Base-by-base conservation (phyloP, 2,113 vertebrate species). In the Sorex fumeus region DNA sequence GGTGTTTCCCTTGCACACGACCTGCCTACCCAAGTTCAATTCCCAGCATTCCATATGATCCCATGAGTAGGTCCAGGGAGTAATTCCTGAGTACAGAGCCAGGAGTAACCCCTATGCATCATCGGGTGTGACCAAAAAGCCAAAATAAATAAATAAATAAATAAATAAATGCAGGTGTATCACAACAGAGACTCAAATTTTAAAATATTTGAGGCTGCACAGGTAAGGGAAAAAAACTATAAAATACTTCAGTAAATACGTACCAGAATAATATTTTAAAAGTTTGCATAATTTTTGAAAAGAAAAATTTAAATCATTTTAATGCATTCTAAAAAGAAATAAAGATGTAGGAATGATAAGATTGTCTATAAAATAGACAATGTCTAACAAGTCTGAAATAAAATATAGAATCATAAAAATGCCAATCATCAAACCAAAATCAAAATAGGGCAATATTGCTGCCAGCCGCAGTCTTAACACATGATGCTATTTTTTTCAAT, bases 401-500 rank as follows among this genome's bases (percentile, higher is more conserved):
- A 92, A 95, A 86, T n/a, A 32, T 3, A 57, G 8, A 30, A 45
- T 45, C 27, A 50, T 74, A 5, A 84, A 81, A 93, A 94, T 80
- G 25, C 6, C 69, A 92, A 43, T 85, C 8, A 87, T 75, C 36
- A 90, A 91, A 36, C 15, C 27, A 67, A 84, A 93, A 87, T 76
- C 27, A 74, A 87, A 95, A 87, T n/a, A 50, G 18, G 13, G 7
- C 2, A 7, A 91, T 36, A 30, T 25, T 87, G 11, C 40, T 93
- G 53, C 71, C 77, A 93, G 30, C 27, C n/a, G 23, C 25, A 60
- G 13, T 72, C 62, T 87, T 94, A 88, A 32, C 30, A 88, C 45
- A 66, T 45, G 21, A 62, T 64, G 43, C 60, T 71, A 6, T 87
- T 96, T 95, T 96, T 69, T 76, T 74, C 80, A 78, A 90, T 91